Percentiles rank a stretch among this genome's conserved stretches.
Evolutionary conservation across 1,140 invertebrate species (phyloP).

Genomic region (Cataglyphis hispanica): DNA sequence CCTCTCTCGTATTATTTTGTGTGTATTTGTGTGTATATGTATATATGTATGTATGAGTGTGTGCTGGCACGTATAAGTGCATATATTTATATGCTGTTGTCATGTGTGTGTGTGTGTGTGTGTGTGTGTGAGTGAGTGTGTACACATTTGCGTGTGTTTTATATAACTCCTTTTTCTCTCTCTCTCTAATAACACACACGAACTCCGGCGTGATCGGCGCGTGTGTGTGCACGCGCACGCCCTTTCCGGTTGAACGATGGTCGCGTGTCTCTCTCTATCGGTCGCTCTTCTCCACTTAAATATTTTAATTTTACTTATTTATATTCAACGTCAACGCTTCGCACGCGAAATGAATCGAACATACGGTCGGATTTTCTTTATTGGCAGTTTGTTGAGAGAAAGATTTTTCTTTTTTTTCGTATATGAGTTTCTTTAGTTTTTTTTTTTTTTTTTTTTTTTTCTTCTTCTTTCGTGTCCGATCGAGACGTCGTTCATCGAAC

Average conservation of each 20-base stretch:
- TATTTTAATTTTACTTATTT: slow-evolving; percentile 33
- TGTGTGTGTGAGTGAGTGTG: slow-evolving; percentile 3
- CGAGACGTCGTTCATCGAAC: slow-evolving; percentile 1
- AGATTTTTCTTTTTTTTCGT: neutral
- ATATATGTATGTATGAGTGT: slow-evolving; percentile 33
- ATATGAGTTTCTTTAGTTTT: slow-evolving; percentile 3
- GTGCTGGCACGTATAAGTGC: neutral
- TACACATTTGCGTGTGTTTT: slow-evolving; percentile 20
- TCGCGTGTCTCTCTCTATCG: slow-evolving; percentile 32
- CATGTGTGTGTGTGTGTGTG: slow-evolving; percentile 48
- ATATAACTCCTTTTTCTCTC: slow-evolving; percentile 36
- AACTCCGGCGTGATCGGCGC: slow-evolving; percentile 32
- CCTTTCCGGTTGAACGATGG: slow-evolving; percentile 16
- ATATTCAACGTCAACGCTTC: slow-evolving; percentile 4
- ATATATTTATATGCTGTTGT: neutral
- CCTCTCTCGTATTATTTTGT: slow-evolving; percentile 64
- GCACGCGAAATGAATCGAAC: slow-evolving; percentile 27
- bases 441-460: slow-evolving; percentile 9
- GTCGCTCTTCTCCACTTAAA: slow-evolving; percentile 26
- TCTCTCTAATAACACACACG: slow-evolving; percentile 40
- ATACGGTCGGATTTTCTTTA: neutral
- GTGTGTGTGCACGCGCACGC: slow-evolving; percentile 57
- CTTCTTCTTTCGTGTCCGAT: neutral
- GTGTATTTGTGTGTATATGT: neutral
- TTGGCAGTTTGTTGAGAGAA: slow-evolving; percentile 49